Evolutionary conservation across 2,113 vertebrate genomes (phyloP).

Genomic region (Muntiacus reevesi): DNA sequence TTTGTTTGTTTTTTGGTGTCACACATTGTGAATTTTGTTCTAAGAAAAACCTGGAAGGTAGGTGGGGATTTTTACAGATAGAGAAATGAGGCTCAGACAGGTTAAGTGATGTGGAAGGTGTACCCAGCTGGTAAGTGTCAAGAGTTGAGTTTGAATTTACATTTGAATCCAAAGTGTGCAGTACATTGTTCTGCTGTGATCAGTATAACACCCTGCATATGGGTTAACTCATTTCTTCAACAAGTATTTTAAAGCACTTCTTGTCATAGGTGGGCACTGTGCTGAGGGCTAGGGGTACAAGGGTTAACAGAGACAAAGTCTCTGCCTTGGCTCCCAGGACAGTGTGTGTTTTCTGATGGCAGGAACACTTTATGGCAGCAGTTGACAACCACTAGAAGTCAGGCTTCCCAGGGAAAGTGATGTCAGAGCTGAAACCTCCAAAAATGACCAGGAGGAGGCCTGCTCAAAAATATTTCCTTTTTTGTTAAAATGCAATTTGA

Average conservation of each 20-base stretch:
- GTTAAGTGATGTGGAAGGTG: neutral
- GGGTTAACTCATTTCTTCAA: neutral
- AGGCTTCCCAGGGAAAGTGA: neutral
- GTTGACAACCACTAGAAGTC: neutral
- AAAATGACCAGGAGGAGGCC: neutral
- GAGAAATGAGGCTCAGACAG: neutral
- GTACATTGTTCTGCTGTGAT: neutral
- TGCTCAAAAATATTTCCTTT: neutral
- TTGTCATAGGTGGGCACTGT: neutral
- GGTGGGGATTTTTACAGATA: neutral
- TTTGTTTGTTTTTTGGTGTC: neutral
- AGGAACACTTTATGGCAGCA: neutral
- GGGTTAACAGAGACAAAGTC: neutral
- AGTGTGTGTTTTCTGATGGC: neutral
- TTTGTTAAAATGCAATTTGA: neutral
- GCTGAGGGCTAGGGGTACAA: too few relatives aligned
- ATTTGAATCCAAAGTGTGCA: neutral
- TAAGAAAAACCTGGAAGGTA: neutral
- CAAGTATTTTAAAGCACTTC: neutral
- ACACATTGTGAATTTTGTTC: neutral
- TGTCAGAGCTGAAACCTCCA: neutral
- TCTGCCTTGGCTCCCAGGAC: neutral
- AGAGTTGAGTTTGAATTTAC: neutral
- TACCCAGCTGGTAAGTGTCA: neutral
- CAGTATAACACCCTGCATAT: neutral